Evolutionary conservation across 2,113 vertebrate genomes (phyloP), one percentile per base, ranked within the genome.

Genomic region (Ailuropoda melanoleuca): DNA sequence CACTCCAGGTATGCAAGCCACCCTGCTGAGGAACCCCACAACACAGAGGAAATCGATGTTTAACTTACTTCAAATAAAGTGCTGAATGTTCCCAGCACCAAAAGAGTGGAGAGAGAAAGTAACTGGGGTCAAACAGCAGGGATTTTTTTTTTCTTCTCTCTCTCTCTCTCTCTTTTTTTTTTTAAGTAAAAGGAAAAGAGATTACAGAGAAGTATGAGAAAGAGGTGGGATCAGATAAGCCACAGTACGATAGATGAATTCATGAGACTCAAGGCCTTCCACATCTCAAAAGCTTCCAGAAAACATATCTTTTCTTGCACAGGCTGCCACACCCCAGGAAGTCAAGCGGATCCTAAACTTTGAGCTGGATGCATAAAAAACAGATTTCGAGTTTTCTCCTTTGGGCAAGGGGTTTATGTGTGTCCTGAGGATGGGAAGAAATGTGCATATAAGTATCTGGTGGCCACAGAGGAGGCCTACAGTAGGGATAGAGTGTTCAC

Each of bases 21-120:
- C 39, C 26, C 75, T 58, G 15, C 75, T 2, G 68, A 53, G 43
- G 87, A 9, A 29, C 31, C 31, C 58, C 34, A 53, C 3, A 13
- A 66, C 84, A 86, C 58, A 34, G 6, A 70, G 37, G 39, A 92
- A 55, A 84, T 82, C 68, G 29, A 39, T 8, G 7, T 72, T 68
- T 26, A 74, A 46, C 55, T 81, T 39, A 77, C 64, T 72, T 56
- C 70, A 94, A 39, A 95, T 53, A 70, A 66, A 84, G 19, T 53
- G 74, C 37, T 23, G 18, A 82, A 50, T 26, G 34, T 29, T 82
- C 29, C 83, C 9, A 17, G 60, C 39, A 46, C 39, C 21, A 1
- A 6, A 39, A 82, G 17, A 74, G 31, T 13, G 50, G 37, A 80
- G 6, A 75, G 55, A 1, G 7, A 56, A 92, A 94, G 24, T 31